These are phyloP conservation scores for Sebastiscus tertius DNA, from an alignment of 2,797 vertebrate species.

Conservation along the genomic window DNA sequence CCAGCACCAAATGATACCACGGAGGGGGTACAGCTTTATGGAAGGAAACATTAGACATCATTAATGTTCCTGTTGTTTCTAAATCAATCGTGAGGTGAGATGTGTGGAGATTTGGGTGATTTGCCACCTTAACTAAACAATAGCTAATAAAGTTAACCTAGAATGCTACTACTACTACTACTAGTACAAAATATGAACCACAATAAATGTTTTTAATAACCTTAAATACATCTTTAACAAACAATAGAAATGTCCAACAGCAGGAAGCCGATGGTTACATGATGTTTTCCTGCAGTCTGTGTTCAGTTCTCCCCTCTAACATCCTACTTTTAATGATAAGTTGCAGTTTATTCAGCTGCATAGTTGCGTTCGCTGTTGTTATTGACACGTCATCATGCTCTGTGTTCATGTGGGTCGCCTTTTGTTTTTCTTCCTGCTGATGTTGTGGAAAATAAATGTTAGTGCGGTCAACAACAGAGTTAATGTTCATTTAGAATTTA, in stretches of 20 bases:
- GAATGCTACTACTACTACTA: too few species aligned
- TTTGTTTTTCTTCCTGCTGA: conserved; percentile 23
- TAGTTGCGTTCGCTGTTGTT: not conserved
- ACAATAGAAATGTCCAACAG: conserved; percentile 13
- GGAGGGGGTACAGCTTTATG: too few species aligned
- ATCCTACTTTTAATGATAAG: conserved; percentile 3
- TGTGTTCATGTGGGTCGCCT: not conserved
- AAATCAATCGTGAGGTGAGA: too few species aligned
- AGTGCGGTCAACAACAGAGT: not conserved
- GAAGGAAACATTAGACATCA: too few species aligned
- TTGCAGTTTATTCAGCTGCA: conserved; percentile 4
- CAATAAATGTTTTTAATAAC: not conserved
- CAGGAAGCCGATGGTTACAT: conserved; percentile 18
- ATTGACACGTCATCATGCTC: not conserved
- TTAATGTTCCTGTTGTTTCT: too few species aligned
- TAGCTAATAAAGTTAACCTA: too few species aligned
- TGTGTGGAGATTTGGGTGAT: too few species aligned
- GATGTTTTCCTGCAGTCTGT: conserved; percentile 9
- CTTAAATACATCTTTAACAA: conserved; percentile 11
- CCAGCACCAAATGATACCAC: too few species aligned
- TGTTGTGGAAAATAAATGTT: conserved; percentile 20
- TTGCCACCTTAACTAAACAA: too few species aligned
- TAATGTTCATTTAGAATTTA: not conserved
- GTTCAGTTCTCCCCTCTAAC: not conserved
- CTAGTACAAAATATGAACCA: not conserved